Base-by-base conservation (phyloP, 2,113 vertebrate genomes). In the Sylvilagus bachmani region DNA sequence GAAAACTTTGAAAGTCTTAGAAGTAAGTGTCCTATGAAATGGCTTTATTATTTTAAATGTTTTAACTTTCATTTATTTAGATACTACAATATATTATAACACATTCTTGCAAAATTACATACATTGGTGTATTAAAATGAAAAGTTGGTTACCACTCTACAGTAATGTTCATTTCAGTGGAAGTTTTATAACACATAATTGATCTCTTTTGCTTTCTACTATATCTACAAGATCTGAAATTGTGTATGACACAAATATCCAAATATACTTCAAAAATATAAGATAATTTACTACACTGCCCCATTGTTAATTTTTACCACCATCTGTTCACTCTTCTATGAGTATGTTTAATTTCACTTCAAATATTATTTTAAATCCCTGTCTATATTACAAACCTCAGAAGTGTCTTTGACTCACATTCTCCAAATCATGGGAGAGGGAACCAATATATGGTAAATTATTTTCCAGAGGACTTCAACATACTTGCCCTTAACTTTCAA, bases 311-410 rank as follows among this genome's bases (percentile, higher is more conserved):
- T 81, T 31, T 44, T 44, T 21, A 33, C 0, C 80, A 22, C 1
- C 55, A 58, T 49, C 10, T 89, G n/a, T 38, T 81, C 10, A 36
- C 13, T 53, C 10, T 91, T 58, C 2, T 97, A 90, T 94, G 1
- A 79, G 27, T 80, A 61, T 64, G 6, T 51, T 94, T 96, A 82
- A 71, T 29, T 82, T 93, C 44, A 44, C 31, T 17, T 67, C 55
- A 70, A 78, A 86, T 66, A 94, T 95, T 78, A 92, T 81, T 88
- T 96, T 96, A 95, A 97, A 90, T 67, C 21, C 78, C 1, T 77
- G 10, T 70, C 53, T 87, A 88, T 88, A 96, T 95, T 44, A 75
- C 33, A 64, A 95, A 44, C 24, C 16, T 90, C 31, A 36, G 58
- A 91, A 90, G 0, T 67, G 0, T 66, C 49, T 95, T 94, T 93